Base-by-base conservation (phyloP, 2,888 invertebrate species). In the Lordiphosa andalusiaca region DNA sequence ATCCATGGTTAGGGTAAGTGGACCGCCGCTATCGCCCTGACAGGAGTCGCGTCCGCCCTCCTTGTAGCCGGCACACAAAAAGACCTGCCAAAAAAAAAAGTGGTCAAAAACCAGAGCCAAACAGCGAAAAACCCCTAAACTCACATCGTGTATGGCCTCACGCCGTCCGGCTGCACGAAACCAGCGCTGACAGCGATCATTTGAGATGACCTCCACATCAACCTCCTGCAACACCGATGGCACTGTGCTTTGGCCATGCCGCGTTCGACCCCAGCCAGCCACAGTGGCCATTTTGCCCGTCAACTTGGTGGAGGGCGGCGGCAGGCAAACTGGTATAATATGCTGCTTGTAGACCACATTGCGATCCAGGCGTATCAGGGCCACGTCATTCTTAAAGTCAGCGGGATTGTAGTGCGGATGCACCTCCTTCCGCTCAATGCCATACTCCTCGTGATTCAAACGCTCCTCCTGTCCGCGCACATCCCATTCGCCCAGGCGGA, bases 401-500 rank as follows among this genome's bases (percentile, higher is more conserved):
- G 95, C 93, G 0, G 97, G 95, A 73, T 96, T 96, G 86, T 97
- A 98, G 47, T 95, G 92, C 0, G 96, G 96, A 86, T 97, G 97
- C 0, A 96, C 96, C 90, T 97, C 96, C 87, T 97, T 97, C 50
- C 96, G 91, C 84, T 96, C 96, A 1, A 97, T 95, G 3, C 93
- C 93, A 85, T 92, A 97, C 89, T 98, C 97, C 84, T 97, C 97
- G 87, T 97, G 96, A 0, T 94, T 92, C 53, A 95, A 92, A 16
- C 95, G 91, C 86, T 97, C 97, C 10, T 94, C 94, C 13, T 94
- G 93, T 51, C 95, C 96, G 0, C 96, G 90, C 0, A 97, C 96
- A 88, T 98, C 97, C 96, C 96, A 97, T 87, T 98, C 97, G 0
- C 97, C 97, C 0, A 97, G 91, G 1, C 97, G 93, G 0, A 98